Evolutionary conservation across 1,140 invertebrate species (phyloP), one percentile per base, ranked within the genome.

Genomic region (Colletes latitarsis): DNA sequence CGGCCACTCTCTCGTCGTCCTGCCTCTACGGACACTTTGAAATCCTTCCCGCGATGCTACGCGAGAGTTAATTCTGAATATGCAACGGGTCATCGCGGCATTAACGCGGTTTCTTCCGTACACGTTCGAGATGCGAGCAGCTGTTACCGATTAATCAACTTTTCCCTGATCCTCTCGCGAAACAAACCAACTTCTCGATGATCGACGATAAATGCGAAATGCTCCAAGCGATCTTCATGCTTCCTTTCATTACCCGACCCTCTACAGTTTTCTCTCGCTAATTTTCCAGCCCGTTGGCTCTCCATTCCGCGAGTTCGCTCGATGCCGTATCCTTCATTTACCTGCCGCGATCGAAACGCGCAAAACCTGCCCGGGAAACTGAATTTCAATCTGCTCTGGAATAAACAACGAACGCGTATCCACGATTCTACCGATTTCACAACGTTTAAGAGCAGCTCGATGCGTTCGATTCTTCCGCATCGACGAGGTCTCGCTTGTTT

Each of bases 211-310:
- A 53, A 43, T 14, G 46, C 12, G 57, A 49, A 46, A 15, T 43
- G 21, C 39, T 14, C 6, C 30, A 41, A 41, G 30, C 30, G 12
- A 49, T 46, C 15, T 1, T 39, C 19, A 30, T 49, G 10, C 9
- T 12, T 12, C 49, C 4, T 43, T 5, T 4, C 19, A n/a, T 21
- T 43, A 14, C 19, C n/a, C 30, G 0, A 9, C 19, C 12, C 14
- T 8, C 21, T 30, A 58, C 55, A 15, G 17, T 21, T n/a, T 60
- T 41, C 69, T 46, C 39, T 21, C 30, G 17, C n/a, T 78, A 71
- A 78, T 78, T 78, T 78, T 78, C 58, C 69, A 17, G n/a, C n/a
- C 30, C n/a, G 68, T 53, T 78, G 49, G 21, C 15, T 30, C 70
- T 30, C 49, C 39, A 46, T 78, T 72, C 46, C 39, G 69, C 17